phyloP scores from a whole-genome alignment of 2,888 invertebrate genomes.

The Machimus rusticus region DNA sequence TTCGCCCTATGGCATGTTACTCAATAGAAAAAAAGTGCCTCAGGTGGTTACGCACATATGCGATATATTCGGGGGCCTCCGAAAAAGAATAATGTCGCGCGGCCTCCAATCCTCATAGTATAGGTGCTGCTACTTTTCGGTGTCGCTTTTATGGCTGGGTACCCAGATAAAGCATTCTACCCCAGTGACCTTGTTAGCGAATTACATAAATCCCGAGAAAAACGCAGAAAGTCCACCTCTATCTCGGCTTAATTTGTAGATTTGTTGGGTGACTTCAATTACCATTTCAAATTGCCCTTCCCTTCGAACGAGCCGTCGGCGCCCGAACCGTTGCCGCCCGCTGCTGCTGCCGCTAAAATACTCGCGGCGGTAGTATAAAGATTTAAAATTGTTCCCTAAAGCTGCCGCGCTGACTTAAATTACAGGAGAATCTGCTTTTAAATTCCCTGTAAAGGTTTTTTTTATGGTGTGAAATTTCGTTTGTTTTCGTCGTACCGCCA shows the following conservation, averaged over 20 bases:
- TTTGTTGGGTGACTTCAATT: background rate
- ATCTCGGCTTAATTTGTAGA: background rate
- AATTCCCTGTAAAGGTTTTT: background rate
- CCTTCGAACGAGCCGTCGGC: background rate
- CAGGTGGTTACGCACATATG: background rate
- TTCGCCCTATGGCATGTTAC: background rate
- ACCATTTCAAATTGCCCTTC: slow-evolving; percentile 12
- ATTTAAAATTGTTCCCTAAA: background rate
- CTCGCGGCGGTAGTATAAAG: background rate
- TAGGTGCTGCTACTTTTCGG: background rate
- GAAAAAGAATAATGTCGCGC: background rate
- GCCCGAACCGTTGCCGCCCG: background rate
- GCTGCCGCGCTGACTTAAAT: background rate
- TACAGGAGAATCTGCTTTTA: background rate
- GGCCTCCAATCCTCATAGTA: background rate
- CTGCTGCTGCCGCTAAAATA: background rate
- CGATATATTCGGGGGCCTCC: background rate
- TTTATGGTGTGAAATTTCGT: background rate
- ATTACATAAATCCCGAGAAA: slow-evolving; percentile 16
- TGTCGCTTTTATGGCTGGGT: background rate
- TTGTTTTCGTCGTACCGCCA: background rate
- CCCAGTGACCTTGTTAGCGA: slow-evolving; percentile 16
- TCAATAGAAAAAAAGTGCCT: background rate
- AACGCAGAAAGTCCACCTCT: background rate
- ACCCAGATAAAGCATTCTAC: background rate